Base-by-base conservation (phyloP, 2,888 invertebrate genomes). In the Magallana nippona region DNA sequence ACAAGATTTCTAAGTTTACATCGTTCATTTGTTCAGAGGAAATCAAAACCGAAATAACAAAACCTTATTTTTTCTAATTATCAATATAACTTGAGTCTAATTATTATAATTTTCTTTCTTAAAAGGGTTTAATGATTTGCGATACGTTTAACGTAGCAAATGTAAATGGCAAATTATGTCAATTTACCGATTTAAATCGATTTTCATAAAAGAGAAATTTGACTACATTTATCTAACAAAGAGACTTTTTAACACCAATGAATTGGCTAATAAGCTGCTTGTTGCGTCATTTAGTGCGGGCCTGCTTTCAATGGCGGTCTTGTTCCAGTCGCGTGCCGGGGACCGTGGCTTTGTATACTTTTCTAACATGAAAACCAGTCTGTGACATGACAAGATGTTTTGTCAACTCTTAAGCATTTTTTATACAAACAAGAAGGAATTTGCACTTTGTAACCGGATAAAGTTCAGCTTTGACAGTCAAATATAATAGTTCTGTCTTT, bases 201-300 rank as follows among this genome's bases (percentile, higher is more conserved):
- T 71, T 71, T 71, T 71, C 27, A 22, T 15, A 27, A 22, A 71
- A 71, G 22, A 71, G 71, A 71, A 71, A 71, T 71, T 71, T 71
- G 32, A 71, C 71, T 71, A 71, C 71, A 71, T 22, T 71, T 71
- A 71, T 22, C 32, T 32, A 71, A 71, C 71, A 71, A 71, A 71
- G 71, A 32, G 71, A 71, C 71, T 22, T 71, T 71, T 71, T 71
- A 71, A 27, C 71, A 71, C 71, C 71, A 71, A 11, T 71, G 71
- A 71, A 71, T 71, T 71, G 27, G 71, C 71, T 71, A 71, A 71
- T 71, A 27, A 27, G 71, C 71, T 11, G 27, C 71, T 32, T 22
- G 22, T 71, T 71, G 71, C 71, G 71, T 71, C 71, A 32, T 71
- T 71, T 32, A 71, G 71, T 71, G 71, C 71, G 71, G 27, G 22